These are phyloP conservation scores for Zoanthus gigantus DNA, from an alignment of 92 coral and sea anemone genomes.

Conservation along the genomic window DNA sequence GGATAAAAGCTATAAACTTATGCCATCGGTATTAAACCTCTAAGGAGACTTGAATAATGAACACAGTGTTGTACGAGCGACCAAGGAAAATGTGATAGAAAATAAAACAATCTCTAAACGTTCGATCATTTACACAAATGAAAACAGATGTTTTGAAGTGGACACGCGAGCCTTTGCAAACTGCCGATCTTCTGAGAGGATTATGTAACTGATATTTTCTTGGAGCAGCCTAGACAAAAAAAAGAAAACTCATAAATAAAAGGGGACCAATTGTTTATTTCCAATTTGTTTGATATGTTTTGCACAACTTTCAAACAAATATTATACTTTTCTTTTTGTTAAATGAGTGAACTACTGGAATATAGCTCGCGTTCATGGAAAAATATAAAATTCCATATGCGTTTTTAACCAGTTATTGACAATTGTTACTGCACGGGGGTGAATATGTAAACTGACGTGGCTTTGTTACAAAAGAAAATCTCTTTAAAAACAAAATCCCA, in stretches of 20 bases:
- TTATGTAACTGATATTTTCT: constrained; percentile 16
- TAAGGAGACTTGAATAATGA: neutral
- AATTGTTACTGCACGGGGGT: constrained; percentile 13
- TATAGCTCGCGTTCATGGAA: neutral
- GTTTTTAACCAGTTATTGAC: constrained; percentile 4
- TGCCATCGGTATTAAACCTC: neutral
- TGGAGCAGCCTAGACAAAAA: constrained; percentile 1
- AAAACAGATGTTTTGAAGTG: constrained; percentile 45
- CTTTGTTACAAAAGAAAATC: constrained; percentile 19
- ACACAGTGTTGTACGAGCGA: neutral
- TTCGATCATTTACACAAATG: constrained; percentile 29
- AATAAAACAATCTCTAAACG: neutral
- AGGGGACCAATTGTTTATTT: constrained; percentile 24
- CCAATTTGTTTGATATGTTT: neutral
- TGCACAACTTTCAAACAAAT: neutral
- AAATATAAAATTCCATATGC: constrained; percentile 44
- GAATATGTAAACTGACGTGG: constrained; percentile 21
- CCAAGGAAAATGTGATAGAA: neutral
- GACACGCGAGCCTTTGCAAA: constrained; percentile 21
- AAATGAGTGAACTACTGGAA: neutral
- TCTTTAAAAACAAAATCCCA: neutral
- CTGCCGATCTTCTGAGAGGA: constrained; percentile 17
- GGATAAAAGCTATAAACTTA: too few species aligned
- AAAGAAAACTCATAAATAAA: constrained; percentile 10
- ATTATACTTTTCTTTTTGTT: neutral